Evolutionary conservation across 1,140 invertebrate species (phyloP).

Genomic region (Drosophila punjabiensis): DNA sequence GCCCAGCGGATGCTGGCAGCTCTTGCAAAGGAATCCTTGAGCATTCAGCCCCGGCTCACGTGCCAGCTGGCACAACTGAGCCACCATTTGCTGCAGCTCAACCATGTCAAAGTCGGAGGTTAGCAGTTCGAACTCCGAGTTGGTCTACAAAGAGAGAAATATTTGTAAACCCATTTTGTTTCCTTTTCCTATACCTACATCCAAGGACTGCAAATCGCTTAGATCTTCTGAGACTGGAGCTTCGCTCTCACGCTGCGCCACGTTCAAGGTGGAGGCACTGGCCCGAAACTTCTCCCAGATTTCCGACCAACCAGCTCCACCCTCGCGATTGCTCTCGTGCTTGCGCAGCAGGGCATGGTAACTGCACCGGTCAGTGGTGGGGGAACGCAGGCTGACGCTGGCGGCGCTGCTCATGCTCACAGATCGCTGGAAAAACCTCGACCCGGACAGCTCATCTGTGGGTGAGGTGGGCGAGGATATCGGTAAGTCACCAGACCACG

Average conservation of each 20-base stretch:
- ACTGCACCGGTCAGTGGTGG: conserved; percentile 67
- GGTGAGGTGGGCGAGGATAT: conserved; percentile 22
- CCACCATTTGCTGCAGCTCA: conserved; percentile 88
- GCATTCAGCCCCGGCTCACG: conserved; percentile 93
- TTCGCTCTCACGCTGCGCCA: conserved; percentile 74
- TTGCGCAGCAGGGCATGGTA: conserved; percentile 78
- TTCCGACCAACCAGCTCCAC: conserved; percentile 73
- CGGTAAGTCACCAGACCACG: conserved; percentile 72
- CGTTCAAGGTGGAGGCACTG: conserved; percentile 64
- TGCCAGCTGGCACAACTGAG: conserved; percentile 89
- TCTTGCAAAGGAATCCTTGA: conserved; percentile 95
- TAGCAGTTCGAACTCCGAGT: conserved; percentile 87
- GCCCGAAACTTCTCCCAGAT: conserved; percentile 70
- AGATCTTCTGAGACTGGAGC: conserved; percentile 38
- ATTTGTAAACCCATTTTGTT: too few relatives aligned
- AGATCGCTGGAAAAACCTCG: conserved; percentile 65
- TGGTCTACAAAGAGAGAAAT: conserved; percentile 40
- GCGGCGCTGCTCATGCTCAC: conserved; percentile 67
- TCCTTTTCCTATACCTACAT: conserved; percentile 27
- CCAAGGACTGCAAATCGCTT: conserved; percentile 65
- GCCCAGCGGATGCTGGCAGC: conserved; percentile 92
- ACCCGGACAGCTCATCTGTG: conserved; percentile 29
- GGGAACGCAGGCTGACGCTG: conserved; percentile 66
- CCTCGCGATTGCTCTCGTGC: conserved; percentile 86
- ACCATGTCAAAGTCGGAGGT: conserved; percentile 86